phyloP scores from a whole-genome alignment of 2,888 invertebrate genomes.

The Drosophila percnosoma region DNA sequence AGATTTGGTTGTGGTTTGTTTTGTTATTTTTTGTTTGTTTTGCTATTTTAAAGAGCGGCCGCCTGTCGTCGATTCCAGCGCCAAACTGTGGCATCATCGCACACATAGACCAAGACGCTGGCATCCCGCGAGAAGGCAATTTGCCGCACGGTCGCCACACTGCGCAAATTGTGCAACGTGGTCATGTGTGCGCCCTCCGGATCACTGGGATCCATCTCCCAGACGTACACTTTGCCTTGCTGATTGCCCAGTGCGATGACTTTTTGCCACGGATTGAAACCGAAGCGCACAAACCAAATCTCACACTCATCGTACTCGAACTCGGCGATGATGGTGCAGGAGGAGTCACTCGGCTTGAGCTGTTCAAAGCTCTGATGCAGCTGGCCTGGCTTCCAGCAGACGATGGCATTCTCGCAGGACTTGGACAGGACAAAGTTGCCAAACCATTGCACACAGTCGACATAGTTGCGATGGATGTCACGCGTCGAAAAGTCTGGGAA shows the following conservation, averaged over 20 bases:
- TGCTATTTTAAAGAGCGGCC: conserved; percentile 35
- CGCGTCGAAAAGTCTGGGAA: conserved; percentile 98
- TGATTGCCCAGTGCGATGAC: conserved; percentile 98
- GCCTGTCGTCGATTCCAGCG: conserved; percentile 90
- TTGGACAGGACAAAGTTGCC: conserved; percentile 97
- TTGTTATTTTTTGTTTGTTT: background rate
- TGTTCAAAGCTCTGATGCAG: conserved; percentile 90
- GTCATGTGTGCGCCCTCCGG: conserved; percentile 92
- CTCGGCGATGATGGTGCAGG: conserved; percentile 93
- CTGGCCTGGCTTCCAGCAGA: conserved; percentile 98
- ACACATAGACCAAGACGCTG: conserved; percentile 94
- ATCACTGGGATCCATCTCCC: conserved; percentile 95
- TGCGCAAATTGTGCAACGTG: conserved; percentile 93
- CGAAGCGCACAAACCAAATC: conserved; percentile 98
- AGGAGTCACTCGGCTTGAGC: conserved; percentile 90
- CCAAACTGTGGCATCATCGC: conserved; percentile 98
- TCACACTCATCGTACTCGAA: conserved; percentile 98
- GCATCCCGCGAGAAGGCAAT: conserved; percentile 96
- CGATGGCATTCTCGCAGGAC: conserved; percentile 98
- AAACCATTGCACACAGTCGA: conserved; percentile 98
- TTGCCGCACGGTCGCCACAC: conserved; percentile 95
- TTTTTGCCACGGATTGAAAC: conserved; percentile 96
- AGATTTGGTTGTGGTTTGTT: conserved; percentile 68
- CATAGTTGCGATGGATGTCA: conserved; percentile 99
- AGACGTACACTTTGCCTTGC: conserved; percentile 96